Conservation (phyloP, 2,888 invertebrate genomes). For the Heteropelma amictum region DNA sequence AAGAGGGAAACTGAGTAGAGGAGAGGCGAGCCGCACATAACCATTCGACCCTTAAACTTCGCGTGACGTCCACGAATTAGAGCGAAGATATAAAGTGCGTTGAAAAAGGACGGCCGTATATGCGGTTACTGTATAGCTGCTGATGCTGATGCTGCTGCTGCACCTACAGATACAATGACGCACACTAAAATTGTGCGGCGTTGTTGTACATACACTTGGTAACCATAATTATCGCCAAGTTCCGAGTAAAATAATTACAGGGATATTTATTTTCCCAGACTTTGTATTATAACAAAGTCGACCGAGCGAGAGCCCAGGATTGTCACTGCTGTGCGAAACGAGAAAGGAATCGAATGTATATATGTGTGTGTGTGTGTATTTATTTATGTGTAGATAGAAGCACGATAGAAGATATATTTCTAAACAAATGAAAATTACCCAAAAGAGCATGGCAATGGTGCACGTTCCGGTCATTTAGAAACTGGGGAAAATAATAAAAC, state of each 20-base stretch:
- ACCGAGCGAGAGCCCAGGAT: constrained; percentile 17
- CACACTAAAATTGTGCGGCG: constrained; percentile 21
- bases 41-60: constrained; percentile 59
- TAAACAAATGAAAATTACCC: not conserved
- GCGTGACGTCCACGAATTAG: constrained; percentile 68
- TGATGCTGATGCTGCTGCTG: constrained; percentile 13
- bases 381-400: not conserved
- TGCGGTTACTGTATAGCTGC: not conserved
- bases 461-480: constrained; percentile 3
- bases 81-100: constrained; percentile 60
- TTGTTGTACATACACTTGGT: constrained; percentile 33
- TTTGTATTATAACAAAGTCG: constrained; percentile 34
- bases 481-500: not conserved
- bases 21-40: constrained; percentile 41
- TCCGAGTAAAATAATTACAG: constrained; percentile 65
- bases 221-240: constrained; percentile 59
- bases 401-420: not conserved
- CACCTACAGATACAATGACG: constrained; percentile 40
- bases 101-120: constrained; percentile 56
- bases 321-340: constrained; percentile 27
- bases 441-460: constrained; percentile 2
- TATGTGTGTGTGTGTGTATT: too few species aligned
- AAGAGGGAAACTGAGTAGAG: constrained; percentile 31
- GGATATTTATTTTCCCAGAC: constrained; percentile 54
- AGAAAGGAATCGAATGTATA: not conserved